Conservation (phyloP, 2,888 invertebrate genomes). For the Flexamia atlantica region DNA sequence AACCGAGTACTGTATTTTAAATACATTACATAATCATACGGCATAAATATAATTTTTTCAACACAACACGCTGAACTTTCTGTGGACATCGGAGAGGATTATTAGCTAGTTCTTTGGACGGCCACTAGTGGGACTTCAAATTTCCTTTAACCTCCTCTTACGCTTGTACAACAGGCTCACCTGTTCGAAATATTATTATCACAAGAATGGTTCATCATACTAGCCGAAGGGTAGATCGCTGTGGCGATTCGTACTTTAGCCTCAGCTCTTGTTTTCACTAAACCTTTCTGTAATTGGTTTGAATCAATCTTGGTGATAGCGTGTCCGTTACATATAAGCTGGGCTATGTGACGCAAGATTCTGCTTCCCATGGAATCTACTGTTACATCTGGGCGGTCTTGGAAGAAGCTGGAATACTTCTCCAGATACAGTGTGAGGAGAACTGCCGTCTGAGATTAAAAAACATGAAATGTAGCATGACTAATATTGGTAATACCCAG, state of each 20-base stretch:
- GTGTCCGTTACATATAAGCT: constrained; percentile 89
- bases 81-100: no score
- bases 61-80: no score
- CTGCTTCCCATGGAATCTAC: constrained; percentile 80
- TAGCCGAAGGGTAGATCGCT: constrained; percentile 91
- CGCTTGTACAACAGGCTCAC: no score
- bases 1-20: no score
- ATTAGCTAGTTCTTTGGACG: no score
- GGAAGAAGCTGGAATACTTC: constrained; percentile 81
- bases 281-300: constrained; percentile 67
- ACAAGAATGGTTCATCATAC: constrained; percentile 97
- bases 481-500: no score
- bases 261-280: constrained; percentile 68
- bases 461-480: not conserved
- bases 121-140: no score
- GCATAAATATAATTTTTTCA: no score
- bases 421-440: constrained; percentile 83
- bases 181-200: constrained; percentile 88
- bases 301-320: constrained; percentile 76
- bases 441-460: constrained; percentile 79
- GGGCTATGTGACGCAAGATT: constrained; percentile 86
- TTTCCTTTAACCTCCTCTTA: no score
- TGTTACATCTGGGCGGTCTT: constrained; percentile 73
- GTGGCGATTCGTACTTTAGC: constrained; percentile 81
- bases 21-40: no score